Evolutionary conservation across 37 sponge, comb jelly and placozoan genomes (phyloP).

Genomic region (Theonella swinhoei): DNA sequence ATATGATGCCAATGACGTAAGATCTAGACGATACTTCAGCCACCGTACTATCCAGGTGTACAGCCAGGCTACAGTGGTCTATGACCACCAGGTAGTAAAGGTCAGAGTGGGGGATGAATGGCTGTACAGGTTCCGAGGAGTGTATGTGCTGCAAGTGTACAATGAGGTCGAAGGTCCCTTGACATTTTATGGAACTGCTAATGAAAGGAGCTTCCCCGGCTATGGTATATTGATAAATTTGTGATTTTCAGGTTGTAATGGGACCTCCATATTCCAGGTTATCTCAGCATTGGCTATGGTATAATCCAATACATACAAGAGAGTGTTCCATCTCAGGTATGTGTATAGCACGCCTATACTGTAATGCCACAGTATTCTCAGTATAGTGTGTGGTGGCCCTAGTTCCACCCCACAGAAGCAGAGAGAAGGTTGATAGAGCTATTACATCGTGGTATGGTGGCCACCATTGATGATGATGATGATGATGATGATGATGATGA

Average conservation of each 20-base stretch:
- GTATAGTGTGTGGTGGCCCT: neutral
- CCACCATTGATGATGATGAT: neutral
- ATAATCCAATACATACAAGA: neutral
- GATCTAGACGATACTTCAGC: neutral
- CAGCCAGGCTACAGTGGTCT: neutral
- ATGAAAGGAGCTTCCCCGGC: neutral
- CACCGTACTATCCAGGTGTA: neutral
- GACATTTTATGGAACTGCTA: neutral
- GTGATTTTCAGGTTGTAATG: too few relatives aligned
- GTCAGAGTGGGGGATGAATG: neutral
- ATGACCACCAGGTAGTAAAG: neutral
- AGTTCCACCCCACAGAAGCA: neutral
- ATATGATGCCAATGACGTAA: neutral
- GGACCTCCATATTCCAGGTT: neutral
- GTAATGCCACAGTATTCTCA: too few relatives aligned
- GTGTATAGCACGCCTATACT: neutral
- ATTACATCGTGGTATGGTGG: neutral
- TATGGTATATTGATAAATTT: too few relatives aligned
- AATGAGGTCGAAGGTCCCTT: neutral
- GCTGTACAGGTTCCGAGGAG: neutral
- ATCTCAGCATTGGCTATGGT: neutral
- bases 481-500: neutral
- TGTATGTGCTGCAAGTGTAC: neutral
- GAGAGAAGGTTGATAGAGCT: neutral
- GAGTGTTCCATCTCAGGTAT: slow-evolving; percentile 1